Conservation (phyloP, 1,140 invertebrate species). For the Brachystomella parvula region DNA sequence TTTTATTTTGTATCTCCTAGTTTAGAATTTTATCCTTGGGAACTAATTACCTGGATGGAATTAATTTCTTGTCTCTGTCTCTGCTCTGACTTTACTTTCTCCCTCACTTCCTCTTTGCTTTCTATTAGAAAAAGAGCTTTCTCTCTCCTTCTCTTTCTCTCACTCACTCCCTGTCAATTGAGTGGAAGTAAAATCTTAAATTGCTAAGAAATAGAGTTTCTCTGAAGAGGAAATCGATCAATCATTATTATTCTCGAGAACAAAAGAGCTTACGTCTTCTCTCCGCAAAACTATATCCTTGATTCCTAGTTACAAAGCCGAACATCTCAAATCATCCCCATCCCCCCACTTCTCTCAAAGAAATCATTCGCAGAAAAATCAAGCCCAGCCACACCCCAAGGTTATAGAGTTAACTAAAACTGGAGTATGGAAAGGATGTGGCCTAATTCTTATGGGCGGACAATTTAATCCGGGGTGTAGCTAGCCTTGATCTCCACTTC, state of each 20-base stretch:
- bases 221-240: constrained; percentile 2
- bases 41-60: constrained; percentile 3
- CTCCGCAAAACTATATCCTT: no score
- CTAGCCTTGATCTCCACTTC: no score
- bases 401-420: no score
- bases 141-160: neutral
- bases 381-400: no score
- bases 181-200: neutral
- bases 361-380: no score
- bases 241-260: neutral
- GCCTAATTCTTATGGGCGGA: no score
- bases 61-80: constrained; percentile 4
- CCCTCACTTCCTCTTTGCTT: neutral
- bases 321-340: no score
- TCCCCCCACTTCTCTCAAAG: no score
- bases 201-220: neutral
- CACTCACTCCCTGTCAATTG: neutral
- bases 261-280: neutral
- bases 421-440: no score
- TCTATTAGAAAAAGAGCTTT: neutral
- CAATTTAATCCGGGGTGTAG: no score
- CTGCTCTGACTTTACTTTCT: neutral
- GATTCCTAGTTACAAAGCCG: no score
- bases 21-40: constrained; percentile 1
- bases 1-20: no score